These are phyloP conservation scores for Netelia virgata DNA, from an alignment of 2,888 invertebrate genomes.

Conservation along the genomic window DNA sequence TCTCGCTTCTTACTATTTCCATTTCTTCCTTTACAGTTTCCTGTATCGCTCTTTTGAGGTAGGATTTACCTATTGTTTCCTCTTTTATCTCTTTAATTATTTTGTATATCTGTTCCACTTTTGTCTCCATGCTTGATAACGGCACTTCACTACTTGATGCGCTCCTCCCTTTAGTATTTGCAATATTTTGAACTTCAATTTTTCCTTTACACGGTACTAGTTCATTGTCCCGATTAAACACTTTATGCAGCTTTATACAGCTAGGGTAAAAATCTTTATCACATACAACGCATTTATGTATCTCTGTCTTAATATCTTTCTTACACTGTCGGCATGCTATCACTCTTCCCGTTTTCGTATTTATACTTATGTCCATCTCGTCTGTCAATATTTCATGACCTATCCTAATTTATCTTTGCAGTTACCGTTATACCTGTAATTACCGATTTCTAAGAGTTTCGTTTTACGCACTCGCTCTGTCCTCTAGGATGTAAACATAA, in stretches of 20 bases:
- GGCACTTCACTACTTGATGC: neutral
- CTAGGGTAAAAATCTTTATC: constrained; percentile 13
- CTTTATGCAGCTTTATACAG: constrained; percentile 14
- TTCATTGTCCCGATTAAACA: neutral
- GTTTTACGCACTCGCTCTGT: too few species aligned
- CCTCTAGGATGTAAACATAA: too few species aligned
- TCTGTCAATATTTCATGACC: too few species aligned
- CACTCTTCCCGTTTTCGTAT: neutral
- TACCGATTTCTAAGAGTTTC: too few species aligned
- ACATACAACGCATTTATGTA: constrained; percentile 1
- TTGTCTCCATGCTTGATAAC: neutral
- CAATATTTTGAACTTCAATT: neutral
- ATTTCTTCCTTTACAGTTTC: neutral
- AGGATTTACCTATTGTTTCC: neutral
- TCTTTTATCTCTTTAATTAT: neutral
- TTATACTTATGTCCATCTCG: too few species aligned
- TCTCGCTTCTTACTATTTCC: neutral
- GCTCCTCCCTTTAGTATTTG: neutral
- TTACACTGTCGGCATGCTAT: neutral
- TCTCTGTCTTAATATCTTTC: neutral
- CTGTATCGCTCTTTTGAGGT: neutral
- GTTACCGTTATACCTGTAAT: too few species aligned
- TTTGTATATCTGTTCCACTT: neutral
- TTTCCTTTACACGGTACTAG: constrained; percentile 9
- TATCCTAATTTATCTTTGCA: too few species aligned